These are phyloP conservation scores for Drosophila greeni DNA, from an alignment of 2,888 invertebrate species.

Conservation along the genomic window DNA sequence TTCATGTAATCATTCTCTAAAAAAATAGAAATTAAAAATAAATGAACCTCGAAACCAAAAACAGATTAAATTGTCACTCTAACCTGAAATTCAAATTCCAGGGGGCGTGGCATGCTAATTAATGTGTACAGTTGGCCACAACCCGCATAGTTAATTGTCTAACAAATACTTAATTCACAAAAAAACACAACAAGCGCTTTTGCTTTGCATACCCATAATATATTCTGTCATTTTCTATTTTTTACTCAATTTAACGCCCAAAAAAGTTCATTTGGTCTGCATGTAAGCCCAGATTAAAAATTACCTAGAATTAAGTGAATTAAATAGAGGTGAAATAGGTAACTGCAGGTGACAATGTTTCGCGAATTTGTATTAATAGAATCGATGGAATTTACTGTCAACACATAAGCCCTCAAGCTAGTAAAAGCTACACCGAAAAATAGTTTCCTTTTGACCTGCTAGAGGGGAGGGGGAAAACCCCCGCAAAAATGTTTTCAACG, in stretches of 20 bases:
- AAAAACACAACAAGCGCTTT: conserved; percentile 4
- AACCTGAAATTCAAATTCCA: background rate
- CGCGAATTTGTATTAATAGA: conserved; percentile 42
- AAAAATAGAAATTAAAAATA: conserved; percentile 5
- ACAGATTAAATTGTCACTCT: conserved; percentile 9
- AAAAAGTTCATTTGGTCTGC: conserved; percentile 25
- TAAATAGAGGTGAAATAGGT: background rate
- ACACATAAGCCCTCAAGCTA: conserved; percentile 9
- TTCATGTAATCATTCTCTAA: background rate
- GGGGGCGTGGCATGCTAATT: conserved; percentile 28
- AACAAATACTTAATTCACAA: conserved; percentile 28
- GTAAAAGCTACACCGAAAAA: background rate
- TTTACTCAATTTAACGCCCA: conserved; percentile 11
- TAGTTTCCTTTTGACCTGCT: conserved; percentile 20
- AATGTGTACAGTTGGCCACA: conserved; percentile 26
- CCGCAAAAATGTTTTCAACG: conserved; percentile 9
- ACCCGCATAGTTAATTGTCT: conserved; percentile 57
- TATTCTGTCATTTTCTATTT: conserved; percentile 27
- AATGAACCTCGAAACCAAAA: background rate
- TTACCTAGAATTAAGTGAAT: conserved; percentile 39
- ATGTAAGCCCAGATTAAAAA: conserved; percentile 54
- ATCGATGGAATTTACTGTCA: conserved; percentile 44
- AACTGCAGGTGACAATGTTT: conserved; percentile 4
- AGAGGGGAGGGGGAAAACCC: background rate
- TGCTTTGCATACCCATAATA: conserved; percentile 7